These are phyloP conservation scores for Sceloporus undulatus DNA, from an alignment of 2,113 vertebrate genomes.

Conservation along the genomic window DNA sequence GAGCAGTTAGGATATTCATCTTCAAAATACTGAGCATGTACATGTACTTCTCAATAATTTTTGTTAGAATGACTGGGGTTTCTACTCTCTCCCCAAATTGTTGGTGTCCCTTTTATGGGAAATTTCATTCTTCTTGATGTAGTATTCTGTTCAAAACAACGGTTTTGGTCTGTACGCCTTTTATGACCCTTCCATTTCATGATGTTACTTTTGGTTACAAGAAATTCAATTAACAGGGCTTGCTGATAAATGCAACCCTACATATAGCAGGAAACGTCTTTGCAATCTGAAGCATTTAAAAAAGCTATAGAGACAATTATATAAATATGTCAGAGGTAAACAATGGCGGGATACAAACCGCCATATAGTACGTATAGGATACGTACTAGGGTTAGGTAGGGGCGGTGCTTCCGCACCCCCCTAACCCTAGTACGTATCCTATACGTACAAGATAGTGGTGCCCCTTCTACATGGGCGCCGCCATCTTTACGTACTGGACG, in stretches of 20 bases:
- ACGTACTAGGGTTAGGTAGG: too few relatives aligned
- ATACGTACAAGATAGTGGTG: too few relatives aligned
- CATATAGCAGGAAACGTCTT: slow-evolving; percentile 72
- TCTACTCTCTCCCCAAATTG: slow-evolving; percentile 40
- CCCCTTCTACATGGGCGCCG: too few relatives aligned
- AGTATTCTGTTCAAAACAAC: slow-evolving; percentile 53
- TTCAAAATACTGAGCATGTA: slow-evolving; percentile 67
- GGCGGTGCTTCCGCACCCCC: too few relatives aligned
- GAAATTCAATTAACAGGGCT: slow-evolving; percentile 71
- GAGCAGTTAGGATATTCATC: slow-evolving; percentile 40
- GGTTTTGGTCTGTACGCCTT: slow-evolving; percentile 54
- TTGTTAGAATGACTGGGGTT: slow-evolving; percentile 30
- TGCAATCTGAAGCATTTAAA: slow-evolving; percentile 74
- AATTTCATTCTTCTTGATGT: slow-evolving; percentile 41
- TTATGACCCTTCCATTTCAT: slow-evolving; percentile 63
- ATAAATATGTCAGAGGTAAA: slow-evolving; percentile 71
- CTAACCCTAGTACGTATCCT: too few relatives aligned
- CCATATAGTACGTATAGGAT: too few relatives aligned
- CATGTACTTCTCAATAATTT: slow-evolving; percentile 44
- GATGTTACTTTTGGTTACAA: slow-evolving; percentile 77
- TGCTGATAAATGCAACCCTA: slow-evolving; percentile 68
- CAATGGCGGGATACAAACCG: too few relatives aligned
- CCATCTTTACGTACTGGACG: too few relatives aligned
- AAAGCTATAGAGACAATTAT: slow-evolving; percentile 70
- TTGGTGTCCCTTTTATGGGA: slow-evolving; percentile 41